A percentile compares a stretch with the other conserved stretches of the same genome.
These are phyloP conservation scores for Pogonomyrmex californicus DNA, from an alignment of 1,140 invertebrate species.

Conservation along the genomic window DNA sequence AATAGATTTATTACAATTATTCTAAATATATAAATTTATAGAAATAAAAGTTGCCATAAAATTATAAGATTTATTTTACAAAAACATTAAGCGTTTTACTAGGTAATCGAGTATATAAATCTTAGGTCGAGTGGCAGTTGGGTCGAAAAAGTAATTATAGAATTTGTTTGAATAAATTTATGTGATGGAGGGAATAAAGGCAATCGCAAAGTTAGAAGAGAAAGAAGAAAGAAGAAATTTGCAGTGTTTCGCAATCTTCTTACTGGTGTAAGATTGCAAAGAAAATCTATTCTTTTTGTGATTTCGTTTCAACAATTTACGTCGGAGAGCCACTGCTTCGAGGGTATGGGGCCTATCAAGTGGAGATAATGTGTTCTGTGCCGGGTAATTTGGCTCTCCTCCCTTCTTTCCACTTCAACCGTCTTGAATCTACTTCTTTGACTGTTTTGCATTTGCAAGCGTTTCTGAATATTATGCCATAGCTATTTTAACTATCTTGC, in stretches of 20 bases:
- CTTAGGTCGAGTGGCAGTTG: conserved; percentile 60
- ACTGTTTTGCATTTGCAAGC: conserved; percentile 70
- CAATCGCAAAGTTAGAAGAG: conserved; percentile 79
- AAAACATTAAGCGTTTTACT: conserved; percentile 31
- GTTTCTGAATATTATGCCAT: conserved; percentile 23
- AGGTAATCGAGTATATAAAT: conserved; percentile 74
- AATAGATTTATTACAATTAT: background rate
- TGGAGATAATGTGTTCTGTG: conserved; percentile 85
- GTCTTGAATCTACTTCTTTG: conserved; percentile 60
- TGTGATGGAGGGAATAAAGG: conserved; percentile 68
- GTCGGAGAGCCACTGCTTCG: conserved; percentile 76
- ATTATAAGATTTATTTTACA: conserved; percentile 9
- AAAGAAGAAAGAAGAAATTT: conserved; percentile 66
- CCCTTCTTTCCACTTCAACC: conserved; percentile 54
- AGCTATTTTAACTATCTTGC: background rate
- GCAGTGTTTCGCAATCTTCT: conserved; percentile 76
- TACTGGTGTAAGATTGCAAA: background rate
- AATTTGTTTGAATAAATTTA: conserved; percentile 86
- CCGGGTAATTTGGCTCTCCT: conserved; percentile 83
- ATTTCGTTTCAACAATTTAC: conserved; percentile 43
- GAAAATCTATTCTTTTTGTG: conserved; percentile 48
- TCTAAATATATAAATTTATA: conserved; percentile 7
- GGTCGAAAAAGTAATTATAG: conserved; percentile 84
- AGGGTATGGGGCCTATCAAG: conserved; percentile 82
- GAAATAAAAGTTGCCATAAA: background rate